These are phyloP conservation scores for Falcaria lacertinaria DNA, from an alignment of 2,888 invertebrate species.

Conservation along the genomic window DNA sequence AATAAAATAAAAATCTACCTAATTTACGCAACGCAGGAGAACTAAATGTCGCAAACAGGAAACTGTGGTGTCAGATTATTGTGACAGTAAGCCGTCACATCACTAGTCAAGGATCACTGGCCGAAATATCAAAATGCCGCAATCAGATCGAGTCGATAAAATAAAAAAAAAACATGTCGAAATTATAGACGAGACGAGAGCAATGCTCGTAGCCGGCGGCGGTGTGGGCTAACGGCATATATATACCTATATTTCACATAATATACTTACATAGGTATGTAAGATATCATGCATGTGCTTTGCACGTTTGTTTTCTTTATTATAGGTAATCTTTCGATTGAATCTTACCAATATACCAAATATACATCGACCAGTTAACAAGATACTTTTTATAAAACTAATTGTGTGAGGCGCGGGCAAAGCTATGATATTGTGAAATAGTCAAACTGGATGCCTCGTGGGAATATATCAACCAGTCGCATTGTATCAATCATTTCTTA, in stretches of 20 bases:
- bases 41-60: background rate
- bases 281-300: too few relatives aligned
- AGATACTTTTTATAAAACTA: too few relatives aligned
- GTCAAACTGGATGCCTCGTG: too few relatives aligned
- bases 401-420: too few relatives aligned
- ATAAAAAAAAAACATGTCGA: constrained; percentile 37
- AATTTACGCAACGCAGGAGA: background rate
- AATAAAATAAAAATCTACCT: background rate
- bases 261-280: too few relatives aligned
- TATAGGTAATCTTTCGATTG: too few relatives aligned
- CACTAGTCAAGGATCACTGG: constrained; percentile 16
- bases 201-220: constrained; percentile 43
- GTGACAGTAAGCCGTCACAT: constrained; percentile 39
- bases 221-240: constrained; percentile 15
- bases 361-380: too few relatives aligned
- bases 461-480: too few relatives aligned
- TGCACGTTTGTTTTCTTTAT: too few relatives aligned
- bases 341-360: too few relatives aligned
- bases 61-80: constrained; percentile 14
- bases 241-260: background rate
- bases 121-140: constrained; percentile 41
- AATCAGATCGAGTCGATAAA: constrained; percentile 47
- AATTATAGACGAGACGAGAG: constrained; percentile 32
- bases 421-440: too few relatives aligned
- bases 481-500: too few relatives aligned